Base-by-base conservation (phyloP, 2,888 invertebrate genomes). In the Craniophora ligustri region DNA sequence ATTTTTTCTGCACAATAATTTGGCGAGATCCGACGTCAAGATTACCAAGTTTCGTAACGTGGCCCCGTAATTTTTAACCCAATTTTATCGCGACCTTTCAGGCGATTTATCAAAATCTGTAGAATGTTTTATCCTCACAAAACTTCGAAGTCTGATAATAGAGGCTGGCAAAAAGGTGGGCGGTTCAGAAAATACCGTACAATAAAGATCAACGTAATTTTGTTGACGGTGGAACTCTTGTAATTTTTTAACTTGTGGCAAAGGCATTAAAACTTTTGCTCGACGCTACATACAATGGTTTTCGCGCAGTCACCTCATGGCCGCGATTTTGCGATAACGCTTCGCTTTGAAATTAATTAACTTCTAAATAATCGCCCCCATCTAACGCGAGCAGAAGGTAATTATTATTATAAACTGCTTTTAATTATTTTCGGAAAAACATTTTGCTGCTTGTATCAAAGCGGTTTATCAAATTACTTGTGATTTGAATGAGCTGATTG, bases 131-230 rank as follows among this genome's bases (percentile, higher is more conserved):
- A 63, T 57, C 53, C 39, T 51, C 31, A 35, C 49, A 64, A 74
- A 81, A 80, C 71, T 82, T 75, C 50, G 50, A 62, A 74, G 70
- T 67, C 70, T 71, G 77, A 84, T 85, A 86, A 85, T 82, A 84
- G 81, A 80, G 77, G 64, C 58, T 49, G 58, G 62, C 60, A 65
- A 65, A 65, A 73, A 68, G 76, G 75, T 78, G 63, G 71, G 76
- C 59, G 51, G n/a, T 61, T 66, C 50, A 63, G 69, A 78, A 78
- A 79, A 66, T 41, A 55, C 54, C 44, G 38, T 32, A 81, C 80
- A 82, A 82, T 84, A 81, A 79, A 82, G 78, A 78, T 76, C 70
- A 75, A 79, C 74, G 72, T 79, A 82, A 82, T 85, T 83, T 79
- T 72, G 81, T 77, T 57, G 64, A 79, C 78, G 76, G 77, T 70